Evolutionary conservation across 2,113 vertebrate species (phyloP).

Genomic region (Gobio gobio): DNA sequence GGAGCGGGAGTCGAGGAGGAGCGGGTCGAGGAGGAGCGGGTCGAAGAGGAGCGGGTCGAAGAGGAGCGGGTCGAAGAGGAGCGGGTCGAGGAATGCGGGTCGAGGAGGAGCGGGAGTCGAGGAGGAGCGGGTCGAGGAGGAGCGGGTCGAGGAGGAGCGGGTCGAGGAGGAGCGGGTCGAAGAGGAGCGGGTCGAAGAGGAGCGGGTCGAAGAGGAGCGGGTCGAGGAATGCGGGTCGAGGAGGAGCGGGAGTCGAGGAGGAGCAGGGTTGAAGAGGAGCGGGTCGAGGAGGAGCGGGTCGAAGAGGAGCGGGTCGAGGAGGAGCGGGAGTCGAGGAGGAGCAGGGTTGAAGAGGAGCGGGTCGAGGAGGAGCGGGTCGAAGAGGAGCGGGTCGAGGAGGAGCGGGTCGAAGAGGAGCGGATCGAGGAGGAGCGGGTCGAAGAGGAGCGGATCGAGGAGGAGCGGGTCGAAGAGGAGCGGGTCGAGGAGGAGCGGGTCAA

Average conservation of each 20-base stretch:
- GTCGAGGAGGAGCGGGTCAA: too few relatives aligned
- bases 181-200: constrained; percentile 31
- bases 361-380: constrained; percentile 31
- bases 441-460: constrained; percentile 33
- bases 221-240: too few relatives aligned
- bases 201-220: constrained; percentile 27
- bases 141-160: constrained; percentile 27
- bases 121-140: constrained; percentile 40
- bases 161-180: constrained; percentile 35
- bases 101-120: too few relatives aligned
- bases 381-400: constrained; percentile 33
- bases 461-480: constrained; percentile 27
- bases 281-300: constrained; percentile 36
- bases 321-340: too few relatives aligned
- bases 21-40: constrained; percentile 40
- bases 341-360: constrained; percentile 44
- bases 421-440: constrained; percentile 35
- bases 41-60: too few relatives aligned
- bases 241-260: constrained; percentile 22
- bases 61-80: too few relatives aligned
- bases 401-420: constrained; percentile 27
- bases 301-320: constrained; percentile 32
- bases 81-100: constrained; percentile 18
- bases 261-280: constrained; percentile 45
- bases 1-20: too few relatives aligned